Evolutionary conservation across 2,797 vertebrate genomes (phyloP).

Genomic region (Pampus argenteus): DNA sequence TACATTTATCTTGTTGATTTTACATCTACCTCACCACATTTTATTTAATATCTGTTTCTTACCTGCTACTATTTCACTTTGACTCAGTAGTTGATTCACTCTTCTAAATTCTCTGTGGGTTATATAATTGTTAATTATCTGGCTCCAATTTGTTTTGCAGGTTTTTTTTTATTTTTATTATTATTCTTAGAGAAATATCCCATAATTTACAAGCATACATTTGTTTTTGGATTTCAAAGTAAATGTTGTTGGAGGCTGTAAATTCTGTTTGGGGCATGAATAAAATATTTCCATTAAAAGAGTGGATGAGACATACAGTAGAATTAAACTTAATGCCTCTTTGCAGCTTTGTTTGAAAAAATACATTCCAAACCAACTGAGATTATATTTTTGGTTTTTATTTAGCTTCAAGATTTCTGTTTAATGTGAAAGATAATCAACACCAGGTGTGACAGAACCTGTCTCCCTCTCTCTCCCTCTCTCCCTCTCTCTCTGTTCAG

Average conservation of each 20-base stretch:
- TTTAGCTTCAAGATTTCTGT: constrained; percentile 11
- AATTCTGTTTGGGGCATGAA: constrained; percentile 22
- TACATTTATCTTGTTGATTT: constrained; percentile 47
- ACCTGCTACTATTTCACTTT: constrained; percentile 34
- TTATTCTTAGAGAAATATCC: constrained; percentile 20
- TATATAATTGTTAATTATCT: constrained; percentile 26
- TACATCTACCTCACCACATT: constrained; percentile 82
- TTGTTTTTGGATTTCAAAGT: constrained; percentile 40
- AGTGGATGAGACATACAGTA: not conserved
- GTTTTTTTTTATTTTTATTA: not conserved
- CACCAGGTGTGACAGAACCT: constrained; percentile 50
- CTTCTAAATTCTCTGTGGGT: constrained; percentile 38
- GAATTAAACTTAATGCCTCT: constrained; percentile 14
- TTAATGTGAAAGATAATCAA: constrained; percentile 33
- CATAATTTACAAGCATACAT: constrained; percentile 10
- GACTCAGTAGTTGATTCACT: constrained; percentile 48
- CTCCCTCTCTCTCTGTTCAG: constrained; percentile 2
- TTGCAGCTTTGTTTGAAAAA: constrained; percentile 31
- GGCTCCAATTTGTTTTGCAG: constrained; percentile 18
- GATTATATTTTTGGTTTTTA: constrained; percentile 35
- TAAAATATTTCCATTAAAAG: constrained; percentile 20
- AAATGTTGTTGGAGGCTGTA: constrained; percentile 12
- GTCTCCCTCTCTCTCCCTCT: constrained; percentile 25
- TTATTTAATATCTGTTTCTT: constrained; percentile 53
- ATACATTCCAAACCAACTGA: constrained; percentile 66